Evolutionary conservation across 2,113 vertebrate genomes (phyloP).

Genomic region (Malurus elegans): DNA sequence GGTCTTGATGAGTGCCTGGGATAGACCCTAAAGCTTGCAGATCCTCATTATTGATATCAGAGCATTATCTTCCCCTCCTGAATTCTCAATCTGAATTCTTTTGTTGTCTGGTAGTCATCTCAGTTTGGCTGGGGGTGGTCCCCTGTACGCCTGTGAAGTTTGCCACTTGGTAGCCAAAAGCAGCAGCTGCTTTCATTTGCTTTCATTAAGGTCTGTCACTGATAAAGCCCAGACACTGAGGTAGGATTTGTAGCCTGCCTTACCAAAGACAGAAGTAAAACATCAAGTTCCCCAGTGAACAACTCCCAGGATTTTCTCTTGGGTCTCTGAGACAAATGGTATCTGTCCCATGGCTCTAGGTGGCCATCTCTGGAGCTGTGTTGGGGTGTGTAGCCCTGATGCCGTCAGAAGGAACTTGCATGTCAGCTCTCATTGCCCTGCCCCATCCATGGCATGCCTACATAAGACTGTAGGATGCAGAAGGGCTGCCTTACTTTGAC

Average conservation of each 20-base stretch:
- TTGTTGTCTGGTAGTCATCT: background rate
- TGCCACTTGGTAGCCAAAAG: background rate
- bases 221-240: background rate
- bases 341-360: background rate
- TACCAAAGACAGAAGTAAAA: background rate
- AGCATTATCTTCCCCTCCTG: background rate
- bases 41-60: background rate
- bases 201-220: background rate
- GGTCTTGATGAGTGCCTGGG: background rate
- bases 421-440: background rate
- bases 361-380: background rate
- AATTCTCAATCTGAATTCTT: background rate
- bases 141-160: background rate
- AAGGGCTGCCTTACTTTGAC: background rate
- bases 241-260: background rate
- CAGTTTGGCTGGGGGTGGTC: rapidly evolving
- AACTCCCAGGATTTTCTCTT: background rate
- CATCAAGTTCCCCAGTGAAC: background rate
- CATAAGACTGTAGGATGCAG: rapidly evolving
- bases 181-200: background rate
- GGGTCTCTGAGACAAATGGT: background rate
- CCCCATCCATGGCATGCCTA: background rate
- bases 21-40: background rate
- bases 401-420: background rate
- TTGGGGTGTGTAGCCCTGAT: background rate